Conservation (phyloP, 2,888 invertebrate species). For the Sicus ferrugineus region DNA sequence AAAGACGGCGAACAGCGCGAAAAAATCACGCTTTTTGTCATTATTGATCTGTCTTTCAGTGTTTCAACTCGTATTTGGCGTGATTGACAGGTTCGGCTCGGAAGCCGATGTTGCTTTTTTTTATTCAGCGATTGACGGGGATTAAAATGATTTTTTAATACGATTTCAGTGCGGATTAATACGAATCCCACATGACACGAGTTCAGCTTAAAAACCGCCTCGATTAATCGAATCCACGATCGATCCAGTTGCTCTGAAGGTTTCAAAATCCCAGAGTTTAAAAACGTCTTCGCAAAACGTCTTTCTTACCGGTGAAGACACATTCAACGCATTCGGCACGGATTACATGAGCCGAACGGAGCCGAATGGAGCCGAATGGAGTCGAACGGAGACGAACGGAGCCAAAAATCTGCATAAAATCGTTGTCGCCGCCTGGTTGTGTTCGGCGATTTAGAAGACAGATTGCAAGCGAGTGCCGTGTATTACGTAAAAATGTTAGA, state of each 20-base stretch:
- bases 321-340: no score
- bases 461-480: neutral
- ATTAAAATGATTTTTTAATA: neutral
- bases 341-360: no score
- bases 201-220: no score
- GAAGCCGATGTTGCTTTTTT: neutral
- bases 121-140: neutral
- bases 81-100: slow-evolving; percentile 36
- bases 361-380: no score
- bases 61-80: slow-evolving; percentile 21
- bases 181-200: no score
- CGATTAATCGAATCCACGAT: no score
- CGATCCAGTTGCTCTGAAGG: no score
- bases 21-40: slow-evolving; percentile 13
- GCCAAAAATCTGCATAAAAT: neutral
- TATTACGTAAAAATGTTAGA: neutral
- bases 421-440: slow-evolving; percentile 15
- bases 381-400: no score
- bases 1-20: neutral
- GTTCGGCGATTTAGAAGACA: slow-evolving; percentile 15
- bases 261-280: no score
- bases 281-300: no score
- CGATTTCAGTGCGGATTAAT: neutral
- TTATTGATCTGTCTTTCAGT: slow-evolving; percentile 10
- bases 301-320: no score